phyloP scores from a whole-genome alignment of 2,113 vertebrate genomes.

The Nicator chloris region DNA sequence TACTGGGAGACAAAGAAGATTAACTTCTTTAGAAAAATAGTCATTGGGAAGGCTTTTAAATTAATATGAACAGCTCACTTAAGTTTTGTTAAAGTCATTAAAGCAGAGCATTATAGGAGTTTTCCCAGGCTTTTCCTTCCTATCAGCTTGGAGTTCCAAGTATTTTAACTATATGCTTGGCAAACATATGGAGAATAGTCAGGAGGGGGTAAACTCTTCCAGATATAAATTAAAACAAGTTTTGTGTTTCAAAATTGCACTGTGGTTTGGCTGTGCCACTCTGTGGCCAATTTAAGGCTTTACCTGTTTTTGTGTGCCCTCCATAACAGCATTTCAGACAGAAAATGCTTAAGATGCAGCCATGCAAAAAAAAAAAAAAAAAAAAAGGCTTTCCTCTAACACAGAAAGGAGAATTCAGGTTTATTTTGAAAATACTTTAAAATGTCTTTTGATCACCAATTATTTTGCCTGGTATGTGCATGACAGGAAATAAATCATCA shows the following conservation, averaged over 20 bases:
- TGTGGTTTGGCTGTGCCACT: neutral
- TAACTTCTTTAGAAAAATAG: neutral
- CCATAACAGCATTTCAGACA: neutral
- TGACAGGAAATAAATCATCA: neutral
- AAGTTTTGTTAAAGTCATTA: neutral
- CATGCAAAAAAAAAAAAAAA: neutral
- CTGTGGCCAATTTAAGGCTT: neutral
- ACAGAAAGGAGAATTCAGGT: neutral
- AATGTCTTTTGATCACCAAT: neutral
- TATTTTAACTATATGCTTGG: neutral
- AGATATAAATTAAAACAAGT: neutral
- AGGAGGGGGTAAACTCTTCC: neutral
- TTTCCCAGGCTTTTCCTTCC: neutral
- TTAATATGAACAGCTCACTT: neutral
- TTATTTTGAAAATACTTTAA: neutral
- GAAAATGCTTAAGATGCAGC: neutral
- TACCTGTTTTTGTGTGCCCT: neutral
- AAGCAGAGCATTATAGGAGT: neutral
- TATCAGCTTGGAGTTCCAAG: neutral
- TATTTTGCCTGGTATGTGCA: neutral
- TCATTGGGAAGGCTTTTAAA: neutral
- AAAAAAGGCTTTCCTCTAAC: neutral
- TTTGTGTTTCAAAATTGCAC: neutral
- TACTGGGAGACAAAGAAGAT: neutral
- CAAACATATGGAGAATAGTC: neutral